Evolutionary conservation across 2,113 vertebrate species (phyloP).

Genomic region (Serilophus lunatus): DNA sequence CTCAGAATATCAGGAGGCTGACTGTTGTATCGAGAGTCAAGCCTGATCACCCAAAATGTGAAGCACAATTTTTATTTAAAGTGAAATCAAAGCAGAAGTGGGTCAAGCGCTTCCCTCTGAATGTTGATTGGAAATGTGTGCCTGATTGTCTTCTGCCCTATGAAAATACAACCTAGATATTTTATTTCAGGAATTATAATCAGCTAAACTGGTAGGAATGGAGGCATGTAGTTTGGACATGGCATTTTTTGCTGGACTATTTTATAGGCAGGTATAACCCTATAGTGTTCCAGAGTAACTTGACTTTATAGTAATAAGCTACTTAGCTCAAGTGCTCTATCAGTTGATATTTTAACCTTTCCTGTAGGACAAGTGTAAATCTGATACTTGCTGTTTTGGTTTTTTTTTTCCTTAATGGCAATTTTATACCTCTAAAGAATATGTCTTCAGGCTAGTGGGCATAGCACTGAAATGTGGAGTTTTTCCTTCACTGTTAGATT

Average conservation of each 20-base stretch:
- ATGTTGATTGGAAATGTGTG: background rate
- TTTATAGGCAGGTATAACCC: background rate
- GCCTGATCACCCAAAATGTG: background rate
- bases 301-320: background rate
- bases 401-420: background rate
- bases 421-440: background rate
- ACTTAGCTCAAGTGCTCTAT: background rate
- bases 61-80: background rate
- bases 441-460: background rate
- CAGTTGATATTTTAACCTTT: background rate
- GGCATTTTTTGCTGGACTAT: background rate
- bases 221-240: rapidly evolving
- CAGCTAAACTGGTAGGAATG: background rate
- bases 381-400: background rate
- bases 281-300: background rate
- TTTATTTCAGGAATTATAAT: background rate
- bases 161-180: background rate
- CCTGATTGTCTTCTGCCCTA: background rate
- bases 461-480: background rate
- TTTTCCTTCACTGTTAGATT: background rate
- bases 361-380: background rate
- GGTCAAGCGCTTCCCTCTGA: background rate
- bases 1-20: background rate
- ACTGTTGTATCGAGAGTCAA: background rate
- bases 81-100: background rate